Conservation (phyloP, 2,888 invertebrate species). For the Ichneumoninae sp. region DNA sequence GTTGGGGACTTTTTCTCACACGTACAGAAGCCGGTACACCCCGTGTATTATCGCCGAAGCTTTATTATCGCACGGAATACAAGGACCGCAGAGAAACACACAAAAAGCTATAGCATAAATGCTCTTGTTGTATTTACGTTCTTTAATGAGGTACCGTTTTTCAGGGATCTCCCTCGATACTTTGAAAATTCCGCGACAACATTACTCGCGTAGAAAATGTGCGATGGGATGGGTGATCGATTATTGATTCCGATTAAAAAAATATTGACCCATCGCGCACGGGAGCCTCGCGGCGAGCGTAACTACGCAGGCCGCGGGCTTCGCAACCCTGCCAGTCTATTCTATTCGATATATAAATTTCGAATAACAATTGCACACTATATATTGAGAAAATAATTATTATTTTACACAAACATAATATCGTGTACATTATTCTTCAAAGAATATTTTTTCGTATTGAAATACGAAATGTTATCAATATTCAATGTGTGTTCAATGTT, state of each 20-base stretch:
- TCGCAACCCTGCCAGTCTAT: too few species aligned
- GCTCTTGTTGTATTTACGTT: not conserved
- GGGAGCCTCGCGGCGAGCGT: too few species aligned
- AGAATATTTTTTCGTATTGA: too few species aligned
- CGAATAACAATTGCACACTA: too few species aligned
- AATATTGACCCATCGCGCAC: too few species aligned
- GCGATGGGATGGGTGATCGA: not conserved
- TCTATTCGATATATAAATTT: too few species aligned
- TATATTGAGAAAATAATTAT: too few species aligned
- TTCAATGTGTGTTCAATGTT: too few species aligned
- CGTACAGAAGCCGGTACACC: constrained; percentile 1
- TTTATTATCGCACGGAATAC: constrained; percentile 20
- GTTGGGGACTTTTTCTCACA: constrained; percentile 22
- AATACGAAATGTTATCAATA: too few species aligned
- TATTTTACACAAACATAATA: too few species aligned
- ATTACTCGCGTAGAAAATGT: not conserved
- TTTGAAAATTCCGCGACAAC: not conserved
- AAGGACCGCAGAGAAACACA: not conserved
- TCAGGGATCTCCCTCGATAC: not conserved
- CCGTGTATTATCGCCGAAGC: not conserved
- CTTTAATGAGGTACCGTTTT: not conserved
- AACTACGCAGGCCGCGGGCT: too few species aligned
- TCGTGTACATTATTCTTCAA: too few species aligned
- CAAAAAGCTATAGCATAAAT: not conserved
- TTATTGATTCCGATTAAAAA: not conserved